A percentile compares a stretch with the other conserved stretches of the same genome.
Conservation (phyloP, 2,797 vertebrate species). For the Psittacula derbiana region DNA sequence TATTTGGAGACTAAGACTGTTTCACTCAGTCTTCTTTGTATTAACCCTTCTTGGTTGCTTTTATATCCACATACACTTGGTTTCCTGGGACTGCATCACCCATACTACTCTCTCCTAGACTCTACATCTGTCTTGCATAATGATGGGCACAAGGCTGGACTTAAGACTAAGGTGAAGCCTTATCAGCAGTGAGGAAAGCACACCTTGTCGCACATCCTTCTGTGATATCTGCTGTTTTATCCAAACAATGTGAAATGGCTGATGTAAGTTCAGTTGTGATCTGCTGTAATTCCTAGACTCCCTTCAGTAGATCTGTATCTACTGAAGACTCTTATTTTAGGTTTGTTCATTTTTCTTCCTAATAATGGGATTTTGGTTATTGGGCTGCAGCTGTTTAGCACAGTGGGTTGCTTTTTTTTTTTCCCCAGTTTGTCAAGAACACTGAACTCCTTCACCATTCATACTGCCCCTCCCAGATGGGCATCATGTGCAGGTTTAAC, state of each 20-base stretch:
- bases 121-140: background rate
- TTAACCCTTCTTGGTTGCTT: background rate
- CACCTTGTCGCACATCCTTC: background rate
- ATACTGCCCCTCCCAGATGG: background rate
- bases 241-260: background rate
- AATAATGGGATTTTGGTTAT: background rate
- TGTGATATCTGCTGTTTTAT: background rate
- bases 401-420: background rate
- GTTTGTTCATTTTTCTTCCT: background rate
- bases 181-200: background rate
- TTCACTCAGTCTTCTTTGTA: background rate
- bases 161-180: background rate
- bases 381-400: background rate
- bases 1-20: background rate
- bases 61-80: background rate
- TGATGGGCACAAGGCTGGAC: background rate
- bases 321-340: background rate
- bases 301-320: background rate
- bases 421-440: background rate
- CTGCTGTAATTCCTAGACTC: background rate
- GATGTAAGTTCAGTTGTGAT: background rate
- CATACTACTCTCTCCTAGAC: background rate
- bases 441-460: background rate
- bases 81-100: background rate
- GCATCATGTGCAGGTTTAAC: conserved; percentile 15